phyloP scores from a whole-genome alignment of 2,113 vertebrate species.

The Campylomormyrus numenius region DNA sequence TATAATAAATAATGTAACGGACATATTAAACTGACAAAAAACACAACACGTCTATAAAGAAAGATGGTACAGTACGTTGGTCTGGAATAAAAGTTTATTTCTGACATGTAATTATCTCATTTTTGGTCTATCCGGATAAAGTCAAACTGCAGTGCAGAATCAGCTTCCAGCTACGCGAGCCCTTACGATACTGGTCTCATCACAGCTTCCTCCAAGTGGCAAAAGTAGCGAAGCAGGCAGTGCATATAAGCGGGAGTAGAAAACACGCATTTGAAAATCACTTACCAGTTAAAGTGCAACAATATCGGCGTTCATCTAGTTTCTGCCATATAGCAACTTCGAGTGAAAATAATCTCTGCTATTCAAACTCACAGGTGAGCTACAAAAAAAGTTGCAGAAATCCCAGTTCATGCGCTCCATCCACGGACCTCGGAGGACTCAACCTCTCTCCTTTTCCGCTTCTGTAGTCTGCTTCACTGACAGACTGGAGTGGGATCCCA shows the following conservation, averaged over 20 bases:
- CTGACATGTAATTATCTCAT: neutral
- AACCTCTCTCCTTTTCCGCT: slow-evolving; percentile 30
- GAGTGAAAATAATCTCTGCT: neutral
- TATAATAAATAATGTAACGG: neutral
- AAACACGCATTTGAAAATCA: neutral
- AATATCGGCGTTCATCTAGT: slow-evolving; percentile 55
- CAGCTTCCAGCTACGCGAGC: neutral
- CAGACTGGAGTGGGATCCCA: slow-evolving; percentile 55
- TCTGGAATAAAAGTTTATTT: neutral
- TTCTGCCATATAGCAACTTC: slow-evolving; percentile 40
- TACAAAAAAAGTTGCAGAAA: slow-evolving; percentile 21
- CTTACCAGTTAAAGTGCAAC: slow-evolving; percentile 59
- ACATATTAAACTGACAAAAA: neutral
- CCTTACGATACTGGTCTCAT: neutral
- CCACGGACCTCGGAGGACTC: slow-evolving; percentile 27
- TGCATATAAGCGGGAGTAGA: neutral
- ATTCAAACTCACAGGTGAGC: slow-evolving; percentile 6
- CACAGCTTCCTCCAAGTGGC: neutral
- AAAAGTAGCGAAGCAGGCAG: neutral
- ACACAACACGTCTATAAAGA: neutral
- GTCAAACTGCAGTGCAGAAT: neutral
- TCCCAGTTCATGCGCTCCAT: slow-evolving; percentile 22
- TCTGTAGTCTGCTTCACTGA: slow-evolving; percentile 42
- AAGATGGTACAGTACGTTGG: neutral
- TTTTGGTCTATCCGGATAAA: neutral